phyloP scores from a whole-genome alignment of 2,113 vertebrate species.

The Neotragus moschatus region DNA sequence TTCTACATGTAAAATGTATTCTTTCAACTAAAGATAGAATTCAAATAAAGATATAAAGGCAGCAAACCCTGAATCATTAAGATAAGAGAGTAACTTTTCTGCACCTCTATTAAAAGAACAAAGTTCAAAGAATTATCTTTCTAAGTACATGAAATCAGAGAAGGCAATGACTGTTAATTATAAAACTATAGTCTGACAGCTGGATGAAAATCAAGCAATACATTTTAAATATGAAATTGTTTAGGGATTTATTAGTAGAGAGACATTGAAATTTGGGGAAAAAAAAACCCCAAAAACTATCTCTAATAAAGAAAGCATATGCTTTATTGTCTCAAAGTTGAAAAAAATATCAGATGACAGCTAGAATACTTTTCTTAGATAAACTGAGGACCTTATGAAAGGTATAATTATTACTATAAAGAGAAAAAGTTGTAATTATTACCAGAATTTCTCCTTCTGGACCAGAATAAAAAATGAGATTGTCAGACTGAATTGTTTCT shows the following conservation, averaged over 20 bases:
- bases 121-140: background rate
- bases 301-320: background rate
- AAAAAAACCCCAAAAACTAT: background rate
- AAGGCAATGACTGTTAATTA: background rate
- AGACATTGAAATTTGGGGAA: background rate
- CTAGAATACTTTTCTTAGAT: background rate
- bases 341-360: background rate
- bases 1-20: background rate
- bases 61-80: background rate
- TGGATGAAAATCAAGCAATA: background rate
- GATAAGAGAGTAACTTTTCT: background rate
- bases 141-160: background rate
- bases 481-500: background rate
- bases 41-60: background rate
- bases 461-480: background rate
- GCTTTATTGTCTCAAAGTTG: background rate
- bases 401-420: background rate
- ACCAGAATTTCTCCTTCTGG: background rate
- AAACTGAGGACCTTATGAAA: background rate
- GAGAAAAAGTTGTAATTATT: background rate
- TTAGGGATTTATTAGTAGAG: background rate
- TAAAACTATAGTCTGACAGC: constrained; percentile 9
- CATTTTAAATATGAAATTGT: background rate
- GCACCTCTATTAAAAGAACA: background rate
- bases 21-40: background rate